phyloP scores from a whole-genome alignment of 2,888 invertebrate genomes.

The Drosophila greeni region DNA sequence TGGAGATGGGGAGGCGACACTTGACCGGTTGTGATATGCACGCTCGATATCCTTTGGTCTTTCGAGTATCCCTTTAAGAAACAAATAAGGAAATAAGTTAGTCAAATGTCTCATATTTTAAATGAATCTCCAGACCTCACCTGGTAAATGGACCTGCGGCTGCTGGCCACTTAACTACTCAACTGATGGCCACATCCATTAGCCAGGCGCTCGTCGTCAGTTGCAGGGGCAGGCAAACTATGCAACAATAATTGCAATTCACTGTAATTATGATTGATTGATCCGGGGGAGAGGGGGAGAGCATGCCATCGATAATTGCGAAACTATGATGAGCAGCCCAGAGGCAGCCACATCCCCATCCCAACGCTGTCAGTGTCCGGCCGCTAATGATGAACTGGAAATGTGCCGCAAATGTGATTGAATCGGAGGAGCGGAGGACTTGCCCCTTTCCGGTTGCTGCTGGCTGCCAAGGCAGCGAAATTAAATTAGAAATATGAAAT shows the following conservation, averaged over 20 bases:
- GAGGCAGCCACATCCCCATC: constrained; percentile 1
- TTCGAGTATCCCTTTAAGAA: too few relatives aligned
- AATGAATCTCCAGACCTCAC: constrained; percentile 2
- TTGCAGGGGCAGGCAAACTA: constrained; percentile 51
- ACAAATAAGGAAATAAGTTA: too few relatives aligned
- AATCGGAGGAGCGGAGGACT: constrained; percentile 4
- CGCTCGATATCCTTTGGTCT: too few relatives aligned
- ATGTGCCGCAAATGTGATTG: constrained; percentile 52
- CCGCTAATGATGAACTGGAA: constrained; percentile 70
- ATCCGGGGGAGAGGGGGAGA: constrained; percentile 10
- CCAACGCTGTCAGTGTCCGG: constrained; percentile 63
- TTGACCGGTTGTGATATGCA: neutral
- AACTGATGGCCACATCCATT: constrained; percentile 20
- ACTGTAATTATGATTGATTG: constrained; percentile 72
- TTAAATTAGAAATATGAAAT: constrained; percentile 57
- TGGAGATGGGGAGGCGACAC: neutral
- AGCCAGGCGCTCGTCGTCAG: constrained; percentile 54
- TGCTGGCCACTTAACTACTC: too few relatives aligned
- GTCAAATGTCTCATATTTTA: neutral
- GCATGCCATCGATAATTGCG: constrained; percentile 54
- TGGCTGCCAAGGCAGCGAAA: constrained; percentile 65
- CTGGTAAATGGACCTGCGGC: constrained; percentile 7
- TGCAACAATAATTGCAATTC: constrained; percentile 73
- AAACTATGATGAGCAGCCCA: constrained; percentile 60
- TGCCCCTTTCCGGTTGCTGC: constrained; percentile 43